phyloP scores from a whole-genome alignment of 1,140 invertebrate genomes.

The Archegozetes longisetosus region DNA sequence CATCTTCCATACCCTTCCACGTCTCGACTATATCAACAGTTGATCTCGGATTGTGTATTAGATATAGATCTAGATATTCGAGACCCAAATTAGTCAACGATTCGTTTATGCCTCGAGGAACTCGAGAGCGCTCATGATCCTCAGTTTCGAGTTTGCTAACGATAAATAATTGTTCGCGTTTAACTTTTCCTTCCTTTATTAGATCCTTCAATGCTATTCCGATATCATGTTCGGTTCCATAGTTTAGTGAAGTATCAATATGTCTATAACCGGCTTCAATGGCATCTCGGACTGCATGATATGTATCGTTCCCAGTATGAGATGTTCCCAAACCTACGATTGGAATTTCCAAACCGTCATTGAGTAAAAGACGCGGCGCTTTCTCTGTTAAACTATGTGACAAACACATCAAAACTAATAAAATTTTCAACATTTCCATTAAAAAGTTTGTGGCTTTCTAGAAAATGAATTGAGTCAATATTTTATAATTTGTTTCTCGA shows the following conservation, averaged over 20 bases:
- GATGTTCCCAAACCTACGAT: constrained; percentile 56
- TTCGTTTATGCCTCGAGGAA: constrained; percentile 41
- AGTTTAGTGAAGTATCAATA: too few relatives aligned
- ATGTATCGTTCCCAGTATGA: too few relatives aligned
- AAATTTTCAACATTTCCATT: too few relatives aligned
- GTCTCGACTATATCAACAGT: constrained; percentile 70
- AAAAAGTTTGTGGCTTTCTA: too few relatives aligned
- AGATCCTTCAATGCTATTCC: constrained; percentile 7
- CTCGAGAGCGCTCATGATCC: constrained; percentile 40
- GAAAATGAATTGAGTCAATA: too few relatives aligned
- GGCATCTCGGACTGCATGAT: too few relatives aligned
- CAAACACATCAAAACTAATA: too few relatives aligned
- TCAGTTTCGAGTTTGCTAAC: constrained; percentile 44
- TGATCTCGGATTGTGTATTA: constrained; percentile 27
- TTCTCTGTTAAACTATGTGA: too few relatives aligned
- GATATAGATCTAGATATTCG: constrained; percentile 29
- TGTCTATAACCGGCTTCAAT: too few relatives aligned
- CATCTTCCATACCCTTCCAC: constrained; percentile 70
- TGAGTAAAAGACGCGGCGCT: too few relatives aligned
- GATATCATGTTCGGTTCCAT: constrained; percentile 7
- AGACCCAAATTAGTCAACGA: constrained; percentile 37
- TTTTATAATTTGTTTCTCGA: too few relatives aligned
- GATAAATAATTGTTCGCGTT: constrained; percentile 66
- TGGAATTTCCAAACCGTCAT: constrained; percentile 46
- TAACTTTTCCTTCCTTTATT: constrained; percentile 29